Evolutionary conservation across 2,888 invertebrate genomes (phyloP).

Genomic region (Brenthis daphne): DNA sequence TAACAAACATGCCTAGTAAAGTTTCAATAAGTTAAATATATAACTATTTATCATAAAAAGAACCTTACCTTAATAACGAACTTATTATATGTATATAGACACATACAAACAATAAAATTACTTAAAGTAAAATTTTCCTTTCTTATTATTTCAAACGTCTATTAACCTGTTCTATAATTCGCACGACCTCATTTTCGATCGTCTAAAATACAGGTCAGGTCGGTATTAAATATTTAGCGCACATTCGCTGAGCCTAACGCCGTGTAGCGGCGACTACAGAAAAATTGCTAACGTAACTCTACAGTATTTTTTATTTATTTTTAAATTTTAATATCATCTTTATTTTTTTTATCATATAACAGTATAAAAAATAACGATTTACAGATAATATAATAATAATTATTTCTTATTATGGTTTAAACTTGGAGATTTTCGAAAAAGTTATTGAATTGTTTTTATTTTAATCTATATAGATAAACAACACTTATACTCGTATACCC

Average conservation of each 20-base stretch:
- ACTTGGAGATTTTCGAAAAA: no score
- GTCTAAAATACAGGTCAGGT: constrained; percentile 38
- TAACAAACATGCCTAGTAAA: no score
- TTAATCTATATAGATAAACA: no score
- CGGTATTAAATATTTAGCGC: constrained; percentile 34
- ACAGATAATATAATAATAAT: no score
- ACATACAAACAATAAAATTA: constrained; percentile 2
- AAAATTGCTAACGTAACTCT: constrained; percentile 8
- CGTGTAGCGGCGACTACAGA: constrained; percentile 17
- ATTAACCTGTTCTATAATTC: constrained; percentile 36
- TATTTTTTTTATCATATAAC: no score
- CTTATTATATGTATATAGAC: background rate
- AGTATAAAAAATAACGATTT: no score
- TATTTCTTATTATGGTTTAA: no score
- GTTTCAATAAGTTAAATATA: no score
- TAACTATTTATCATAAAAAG: background rate
- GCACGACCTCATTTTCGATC: constrained; percentile 35
- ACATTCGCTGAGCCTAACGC: constrained; percentile 26
- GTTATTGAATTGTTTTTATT: no score
- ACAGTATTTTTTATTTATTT: background rate
- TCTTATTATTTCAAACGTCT: constrained; percentile 22
- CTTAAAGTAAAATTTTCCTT: constrained; percentile 9
- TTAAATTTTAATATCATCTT: no score
- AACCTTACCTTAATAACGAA: background rate
- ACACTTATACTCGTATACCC: no score